These are phyloP conservation scores for Hyalella azteca DNA, from an alignment of 2,888 invertebrate species.

Conservation along the genomic window DNA sequence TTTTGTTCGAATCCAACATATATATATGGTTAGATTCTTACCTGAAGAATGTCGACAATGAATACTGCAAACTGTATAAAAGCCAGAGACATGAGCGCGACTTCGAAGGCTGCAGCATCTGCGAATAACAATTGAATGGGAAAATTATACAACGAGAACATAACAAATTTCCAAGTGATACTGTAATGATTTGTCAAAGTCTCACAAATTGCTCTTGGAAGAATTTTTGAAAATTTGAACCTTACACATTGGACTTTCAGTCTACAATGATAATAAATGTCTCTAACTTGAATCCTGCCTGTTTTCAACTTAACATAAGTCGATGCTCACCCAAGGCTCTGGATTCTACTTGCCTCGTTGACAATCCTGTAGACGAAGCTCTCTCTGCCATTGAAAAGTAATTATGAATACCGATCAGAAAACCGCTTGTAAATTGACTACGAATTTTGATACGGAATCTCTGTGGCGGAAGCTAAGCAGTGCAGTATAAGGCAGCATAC, in stretches of 20 bases:
- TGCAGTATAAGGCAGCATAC: too few species aligned
- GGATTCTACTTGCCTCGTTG: neutral
- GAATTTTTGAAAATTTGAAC: too few species aligned
- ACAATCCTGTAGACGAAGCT: neutral
- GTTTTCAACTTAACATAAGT: too few species aligned
- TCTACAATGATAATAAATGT: neutral
- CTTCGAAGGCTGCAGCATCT: conserved; percentile 2
- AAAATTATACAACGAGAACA: neutral
- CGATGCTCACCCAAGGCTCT: conserved; percentile 4
- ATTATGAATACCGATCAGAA: too few species aligned
- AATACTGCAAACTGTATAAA: conserved; percentile 35
- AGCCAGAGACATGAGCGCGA: conserved; percentile 6
- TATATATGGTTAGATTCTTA: too few species aligned
- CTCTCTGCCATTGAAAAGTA: neutral
- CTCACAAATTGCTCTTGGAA: neutral
- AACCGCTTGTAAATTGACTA: too few species aligned
- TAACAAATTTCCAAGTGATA: neutral
- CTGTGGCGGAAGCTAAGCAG: too few species aligned
- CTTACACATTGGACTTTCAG: too few species aligned
- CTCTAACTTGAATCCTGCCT: too few species aligned
- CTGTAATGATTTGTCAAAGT: neutral
- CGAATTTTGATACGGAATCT: too few species aligned
- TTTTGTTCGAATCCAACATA: too few species aligned
- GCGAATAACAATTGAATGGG: neutral
- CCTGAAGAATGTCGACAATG: conserved; percentile 12